Evolutionary conservation across 2,888 invertebrate species (phyloP), one percentile per base, ranked within the genome.

Genomic region (Lysandra coridon): DNA sequence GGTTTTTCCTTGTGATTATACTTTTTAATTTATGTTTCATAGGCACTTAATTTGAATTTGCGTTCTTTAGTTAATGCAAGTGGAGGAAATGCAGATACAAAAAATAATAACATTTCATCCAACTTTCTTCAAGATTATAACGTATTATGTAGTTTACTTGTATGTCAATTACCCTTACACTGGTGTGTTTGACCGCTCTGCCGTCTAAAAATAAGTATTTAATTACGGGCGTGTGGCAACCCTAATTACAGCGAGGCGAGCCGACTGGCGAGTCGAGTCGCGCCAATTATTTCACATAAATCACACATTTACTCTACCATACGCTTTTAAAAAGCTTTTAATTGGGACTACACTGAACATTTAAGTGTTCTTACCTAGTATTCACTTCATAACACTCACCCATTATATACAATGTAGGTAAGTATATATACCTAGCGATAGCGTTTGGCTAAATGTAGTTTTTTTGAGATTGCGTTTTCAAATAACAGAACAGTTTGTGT

Each of bases 251-350:
- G 53, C 23, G 33, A 33, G n/a, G 80, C 75, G 75, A 79, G 76
- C 75, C 73, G 76, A 73, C 69, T 23, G 57, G 40, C 4, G 30
- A 57, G 57, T 57, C 64, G 44, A 62, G 75, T 17, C 75, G 78
- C 77, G 62, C 78, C 78, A 75, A 79, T 79, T 75, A 62, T 57
- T 74, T 40, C 37, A 40, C 60, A 80, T 80, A 80, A 80, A 80
- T 80, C 80, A 74, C 73, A 62, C 73, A 78, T 78, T 79, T 79
- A 79, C 73, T 33, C 78, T 78, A n/a, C 49, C 40, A 78, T 78
- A 73, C 78, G 69, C 23, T 23, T 23, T 23, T 23, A 23, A 74
- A 78, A 78, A 33, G 75, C 17, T 79, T 62, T 73, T 79, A 79
- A 79, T 79, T 75, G 64, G 75, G 74, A 44, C 74, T 74, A 75